Conservation (phyloP, 2,797 vertebrate species). For the Megaceryle alcyon region DNA sequence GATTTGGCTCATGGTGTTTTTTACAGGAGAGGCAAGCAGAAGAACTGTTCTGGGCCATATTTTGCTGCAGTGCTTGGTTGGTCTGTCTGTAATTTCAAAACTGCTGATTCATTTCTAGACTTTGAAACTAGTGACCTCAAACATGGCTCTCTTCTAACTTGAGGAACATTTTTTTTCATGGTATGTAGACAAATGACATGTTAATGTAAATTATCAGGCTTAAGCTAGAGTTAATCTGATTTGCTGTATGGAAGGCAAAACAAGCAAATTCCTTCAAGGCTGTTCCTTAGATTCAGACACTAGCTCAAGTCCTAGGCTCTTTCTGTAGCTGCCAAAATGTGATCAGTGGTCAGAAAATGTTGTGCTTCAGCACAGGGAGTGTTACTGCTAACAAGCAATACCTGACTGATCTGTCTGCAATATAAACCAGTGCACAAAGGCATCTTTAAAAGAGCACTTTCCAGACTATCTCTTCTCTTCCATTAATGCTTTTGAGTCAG, state of each 20-base stretch:
- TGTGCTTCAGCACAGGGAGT: neutral
- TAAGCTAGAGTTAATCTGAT: conserved; percentile 53
- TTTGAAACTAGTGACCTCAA: conserved; percentile 45
- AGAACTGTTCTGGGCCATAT: neutral
- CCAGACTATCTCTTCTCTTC: neutral
- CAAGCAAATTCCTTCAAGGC: conserved; percentile 55
- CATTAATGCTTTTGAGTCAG: neutral
- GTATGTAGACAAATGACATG: conserved; percentile 54
- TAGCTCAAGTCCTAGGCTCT: neutral
- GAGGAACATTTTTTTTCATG: neutral
- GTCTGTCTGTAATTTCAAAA: conserved; percentile 40
- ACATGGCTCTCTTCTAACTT: neutral
- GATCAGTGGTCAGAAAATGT: neutral
- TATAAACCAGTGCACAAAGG: neutral
- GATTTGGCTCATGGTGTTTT: neutral
- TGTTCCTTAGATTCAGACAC: neutral
- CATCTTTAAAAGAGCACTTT: neutral
- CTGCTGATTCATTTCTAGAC: conserved; percentile 66
- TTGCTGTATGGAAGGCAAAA: conserved; percentile 25
- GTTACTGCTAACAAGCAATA: neutral
- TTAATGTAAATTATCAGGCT: conserved; percentile 63
- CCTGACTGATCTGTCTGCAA: neutral
- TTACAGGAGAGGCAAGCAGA: neutral
- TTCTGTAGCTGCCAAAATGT: neutral
- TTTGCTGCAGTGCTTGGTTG: neutral